A percentile compares a stretch with the other conserved stretches of the same genome.
Evolutionary conservation across 2,888 invertebrate species (phyloP).

Genomic region (Drepana falcataria): DNA sequence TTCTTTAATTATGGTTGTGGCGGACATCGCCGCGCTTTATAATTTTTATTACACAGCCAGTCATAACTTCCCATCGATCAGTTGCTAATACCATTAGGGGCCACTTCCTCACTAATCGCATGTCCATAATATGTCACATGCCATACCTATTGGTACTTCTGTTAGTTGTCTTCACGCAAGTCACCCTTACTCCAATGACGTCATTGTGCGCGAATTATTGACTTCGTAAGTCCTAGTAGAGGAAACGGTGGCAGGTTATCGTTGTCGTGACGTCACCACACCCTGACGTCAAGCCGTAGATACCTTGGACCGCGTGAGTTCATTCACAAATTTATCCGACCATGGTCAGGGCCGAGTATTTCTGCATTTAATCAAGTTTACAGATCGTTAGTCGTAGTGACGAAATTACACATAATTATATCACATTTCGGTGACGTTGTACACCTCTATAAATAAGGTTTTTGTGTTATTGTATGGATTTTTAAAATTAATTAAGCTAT

Average conservation of each 20-base stretch:
- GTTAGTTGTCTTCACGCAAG: background rate
- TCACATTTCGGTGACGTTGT: too few relatives aligned
- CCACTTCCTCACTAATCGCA: background rate
- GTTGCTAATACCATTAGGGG: background rate
- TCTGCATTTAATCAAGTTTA: background rate
- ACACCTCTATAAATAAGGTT: too few relatives aligned
- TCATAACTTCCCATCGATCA: background rate
- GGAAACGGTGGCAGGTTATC: conserved; percentile 33
- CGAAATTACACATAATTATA: background rate
- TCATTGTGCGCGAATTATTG: conserved; percentile 16
- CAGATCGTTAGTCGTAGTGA: background rate
- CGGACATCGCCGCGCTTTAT: too few relatives aligned
- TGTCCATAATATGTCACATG: background rate
- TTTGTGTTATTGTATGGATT: background rate
- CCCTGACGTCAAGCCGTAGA: conserved; percentile 52
- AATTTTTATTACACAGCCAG: background rate
- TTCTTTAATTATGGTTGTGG: too few relatives aligned
- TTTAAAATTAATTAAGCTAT: background rate
- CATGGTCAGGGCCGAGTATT: conserved; percentile 48
- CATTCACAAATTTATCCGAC: conserved; percentile 64
- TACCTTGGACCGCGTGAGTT: conserved; percentile 48
- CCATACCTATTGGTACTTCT: too few relatives aligned
- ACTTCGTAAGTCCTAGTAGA: conserved; percentile 30
- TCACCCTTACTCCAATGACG: conserved; percentile 7
- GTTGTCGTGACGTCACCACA: conserved; percentile 43